These are phyloP conservation scores for Ivindomyrus marchei DNA, from an alignment of 2,113 vertebrate genomes.

Conservation along the genomic window DNA sequence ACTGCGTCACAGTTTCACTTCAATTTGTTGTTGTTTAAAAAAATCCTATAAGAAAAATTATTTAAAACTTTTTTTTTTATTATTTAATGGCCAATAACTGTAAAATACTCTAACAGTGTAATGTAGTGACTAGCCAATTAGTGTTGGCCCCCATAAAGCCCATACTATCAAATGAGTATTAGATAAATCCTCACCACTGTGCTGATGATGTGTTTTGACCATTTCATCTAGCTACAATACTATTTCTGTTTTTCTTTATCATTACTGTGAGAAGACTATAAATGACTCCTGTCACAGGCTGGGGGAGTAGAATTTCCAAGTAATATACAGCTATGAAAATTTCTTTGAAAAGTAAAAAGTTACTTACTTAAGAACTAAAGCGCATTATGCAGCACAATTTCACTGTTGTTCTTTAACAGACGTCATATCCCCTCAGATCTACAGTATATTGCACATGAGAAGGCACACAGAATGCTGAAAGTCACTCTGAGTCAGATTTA, in stretches of 20 bases:
- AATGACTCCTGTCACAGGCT: background rate
- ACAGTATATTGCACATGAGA: background rate
- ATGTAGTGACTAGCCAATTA: background rate
- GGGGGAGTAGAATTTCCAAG: background rate
- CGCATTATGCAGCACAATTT: slow-evolving; percentile 21
- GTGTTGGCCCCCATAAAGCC: background rate
- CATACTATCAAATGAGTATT: background rate
- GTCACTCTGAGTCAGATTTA: background rate
- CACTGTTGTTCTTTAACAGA: background rate
- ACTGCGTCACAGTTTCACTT: too few species aligned
- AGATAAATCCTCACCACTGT: background rate
- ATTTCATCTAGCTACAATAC: background rate
- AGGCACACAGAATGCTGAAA: slow-evolving; percentile 5
- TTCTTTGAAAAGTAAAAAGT: background rate
- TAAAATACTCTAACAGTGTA: background rate
- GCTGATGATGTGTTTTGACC: background rate
- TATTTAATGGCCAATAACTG: background rate
- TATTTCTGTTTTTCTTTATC: background rate
- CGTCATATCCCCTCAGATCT: background rate
- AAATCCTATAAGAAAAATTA: background rate
- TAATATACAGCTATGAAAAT: background rate
- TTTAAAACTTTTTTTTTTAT: background rate
- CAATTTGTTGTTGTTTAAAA: background rate
- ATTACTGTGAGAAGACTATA: background rate
- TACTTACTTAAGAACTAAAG: background rate